Evolutionary conservation across 2,797 vertebrate species (phyloP).

Genomic region (Coendou prehensilis): DNA sequence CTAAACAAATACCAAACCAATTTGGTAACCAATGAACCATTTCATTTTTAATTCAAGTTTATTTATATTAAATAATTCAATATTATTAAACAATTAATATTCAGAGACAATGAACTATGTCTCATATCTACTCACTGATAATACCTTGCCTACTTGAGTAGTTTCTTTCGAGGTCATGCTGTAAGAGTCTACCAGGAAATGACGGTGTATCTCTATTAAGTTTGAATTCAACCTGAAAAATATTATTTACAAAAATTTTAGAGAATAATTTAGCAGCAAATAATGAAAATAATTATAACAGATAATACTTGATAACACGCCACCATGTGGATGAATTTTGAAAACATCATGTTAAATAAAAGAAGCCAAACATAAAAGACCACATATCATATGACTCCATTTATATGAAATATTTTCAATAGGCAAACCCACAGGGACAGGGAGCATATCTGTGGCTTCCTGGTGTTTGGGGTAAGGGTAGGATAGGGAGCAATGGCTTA

Average conservation of each 20-base stretch:
- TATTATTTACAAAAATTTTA: slow-evolving; percentile 73
- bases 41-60: slow-evolving; percentile 49
- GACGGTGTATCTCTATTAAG: slow-evolving; percentile 89
- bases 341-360: slow-evolving; percentile 33
- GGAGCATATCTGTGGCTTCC: background rate
- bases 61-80: slow-evolving; percentile 31
- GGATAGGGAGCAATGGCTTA: background rate
- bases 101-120: background rate
- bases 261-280: slow-evolving; percentile 4
- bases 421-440: background rate
- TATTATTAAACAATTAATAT: slow-evolving; percentile 44
- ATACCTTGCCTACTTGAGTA: slow-evolving; percentile 90
- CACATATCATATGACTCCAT: background rate
- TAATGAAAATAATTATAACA: slow-evolving; percentile 11
- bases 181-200: slow-evolving; percentile 88
- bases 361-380: background rate
- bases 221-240: slow-evolving; percentile 90
- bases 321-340: slow-evolving; percentile 22
- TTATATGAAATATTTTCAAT: background rate
- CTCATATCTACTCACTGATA: background rate
- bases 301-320: background rate
- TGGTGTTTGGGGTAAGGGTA: too few relatives aligned
- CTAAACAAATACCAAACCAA: slow-evolving; percentile 57
- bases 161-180: slow-evolving; percentile 90
- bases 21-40: slow-evolving; percentile 44